Base-by-base conservation (phyloP, 2,113 vertebrate genomes). In the Procavia capensis region DNA sequence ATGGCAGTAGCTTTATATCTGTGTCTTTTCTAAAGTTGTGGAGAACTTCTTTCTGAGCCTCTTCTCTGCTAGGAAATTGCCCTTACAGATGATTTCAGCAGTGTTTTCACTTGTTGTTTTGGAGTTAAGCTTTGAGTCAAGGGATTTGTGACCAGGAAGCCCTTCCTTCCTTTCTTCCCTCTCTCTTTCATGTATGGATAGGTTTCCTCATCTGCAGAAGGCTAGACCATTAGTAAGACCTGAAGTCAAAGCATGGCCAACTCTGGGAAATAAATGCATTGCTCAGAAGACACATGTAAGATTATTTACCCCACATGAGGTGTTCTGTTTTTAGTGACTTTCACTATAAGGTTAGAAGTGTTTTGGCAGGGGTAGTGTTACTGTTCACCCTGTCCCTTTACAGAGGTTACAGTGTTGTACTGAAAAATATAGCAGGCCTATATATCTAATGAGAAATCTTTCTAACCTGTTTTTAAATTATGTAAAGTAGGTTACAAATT, bases 401-500 rank as follows among this genome's bases (percentile, higher is more conserved):
- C 41, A 90, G 25, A 95, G 66, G 78, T 45, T 54, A 5, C 84
- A 34, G 17, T 80, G n/a, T 76, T 85, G 31, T 70, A 87, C 76
- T 81, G 19, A 78, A 90, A 96, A 79, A 34, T 87, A 88, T 10
- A 79, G 19, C 50, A 57, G 14, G 45, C 57, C 39, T 75, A 31
- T 84, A 54, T 88, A 75, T 80, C 74, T 84, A 63, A 59, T 88
- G 31, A 94, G 39, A 91, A 80, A 50, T 64, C 14, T 79, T 74
- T 50, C 76, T 5, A 43, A 45, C 59, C 70, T 57, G 14, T 76
- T 96, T 95, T 88, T 29, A 92, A 90, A 90, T 96, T 93, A 83
- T 78, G 20, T 74, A 74, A 89, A 90, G 19, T 94, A 94, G 86
- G 61, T n/a, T 93, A 43, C 20, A 90, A 27, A 87, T 79, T 78